phyloP scores from a whole-genome alignment of 2,113 vertebrate species.

The Oreochromis tanganicae region DNA sequence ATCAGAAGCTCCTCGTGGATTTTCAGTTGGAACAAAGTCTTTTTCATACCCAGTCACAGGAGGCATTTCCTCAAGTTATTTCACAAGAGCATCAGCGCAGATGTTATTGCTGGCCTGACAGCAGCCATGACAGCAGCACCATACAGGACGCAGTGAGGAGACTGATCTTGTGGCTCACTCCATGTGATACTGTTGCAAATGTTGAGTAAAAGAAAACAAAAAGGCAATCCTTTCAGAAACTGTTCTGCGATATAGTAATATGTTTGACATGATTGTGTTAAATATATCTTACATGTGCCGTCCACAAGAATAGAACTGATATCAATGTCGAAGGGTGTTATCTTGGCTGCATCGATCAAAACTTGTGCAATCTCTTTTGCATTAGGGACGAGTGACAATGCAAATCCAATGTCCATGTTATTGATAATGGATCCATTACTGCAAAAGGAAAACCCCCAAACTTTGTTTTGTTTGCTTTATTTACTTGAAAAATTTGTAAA shows the following conservation, averaged over 20 bases:
- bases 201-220: not conserved
- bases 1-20: not conserved
- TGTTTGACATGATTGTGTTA: not conserved
- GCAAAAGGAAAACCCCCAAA: not conserved
- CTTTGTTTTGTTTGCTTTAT: not conserved
- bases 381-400: not conserved
- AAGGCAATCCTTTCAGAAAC: not conserved
- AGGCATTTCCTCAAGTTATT: too few species aligned
- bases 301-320: not conserved
- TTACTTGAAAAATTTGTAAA: not conserved
- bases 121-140: not conserved
- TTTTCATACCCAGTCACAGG: too few species aligned
- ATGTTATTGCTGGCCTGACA: too few species aligned
- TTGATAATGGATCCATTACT: not conserved
- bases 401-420: not conserved
- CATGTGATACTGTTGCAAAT: not conserved
- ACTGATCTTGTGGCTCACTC: not conserved
- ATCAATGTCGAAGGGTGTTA: not conserved
- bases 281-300: not conserved
- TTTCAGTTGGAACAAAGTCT: not conserved
- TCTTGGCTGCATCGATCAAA: not conserved
- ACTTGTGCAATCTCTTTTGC: not conserved
- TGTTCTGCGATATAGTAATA: not conserved
- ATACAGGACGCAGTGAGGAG: not conserved
- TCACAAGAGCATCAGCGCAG: too few species aligned